These are phyloP conservation scores for Archips xylosteana DNA, from an alignment of 2,888 invertebrate species.

Conservation along the genomic window DNA sequence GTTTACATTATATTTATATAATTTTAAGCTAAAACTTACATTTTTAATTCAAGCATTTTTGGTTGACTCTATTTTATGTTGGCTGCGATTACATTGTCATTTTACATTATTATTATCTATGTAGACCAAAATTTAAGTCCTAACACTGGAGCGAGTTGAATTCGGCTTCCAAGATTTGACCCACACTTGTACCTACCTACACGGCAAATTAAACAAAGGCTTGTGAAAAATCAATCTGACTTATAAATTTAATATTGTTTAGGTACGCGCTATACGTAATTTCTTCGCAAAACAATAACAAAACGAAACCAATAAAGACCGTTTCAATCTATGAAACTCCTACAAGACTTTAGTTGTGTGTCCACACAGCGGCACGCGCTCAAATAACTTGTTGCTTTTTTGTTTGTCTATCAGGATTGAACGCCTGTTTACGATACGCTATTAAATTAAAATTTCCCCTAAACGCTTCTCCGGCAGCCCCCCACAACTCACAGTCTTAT, in stretches of 20 bases:
- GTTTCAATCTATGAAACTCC: neutral
- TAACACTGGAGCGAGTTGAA: too few species aligned
- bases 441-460: slow-evolving; percentile 53
- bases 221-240: neutral
- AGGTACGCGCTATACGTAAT: neutral
- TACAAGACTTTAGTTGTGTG: neutral
- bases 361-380: neutral
- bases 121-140: too few species aligned
- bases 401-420: slow-evolving; percentile 49
- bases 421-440: slow-evolving; percentile 55
- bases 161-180: too few species aligned
- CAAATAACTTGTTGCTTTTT: slow-evolving; percentile 39
- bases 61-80: too few species aligned
- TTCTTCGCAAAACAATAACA: neutral
- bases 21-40: too few species aligned
- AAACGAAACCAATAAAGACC: neutral
- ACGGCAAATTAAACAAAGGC: too few species aligned
- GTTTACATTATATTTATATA: neutral
- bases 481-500: slow-evolving; percentile 44
- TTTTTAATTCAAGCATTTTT: too few species aligned
- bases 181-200: too few species aligned
- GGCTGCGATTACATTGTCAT: too few species aligned
- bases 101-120: too few species aligned
- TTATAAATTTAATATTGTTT: neutral
- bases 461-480: slow-evolving; percentile 44